Conservation (phyloP, 2,888 invertebrate species). For the Sycophila texana region DNA sequence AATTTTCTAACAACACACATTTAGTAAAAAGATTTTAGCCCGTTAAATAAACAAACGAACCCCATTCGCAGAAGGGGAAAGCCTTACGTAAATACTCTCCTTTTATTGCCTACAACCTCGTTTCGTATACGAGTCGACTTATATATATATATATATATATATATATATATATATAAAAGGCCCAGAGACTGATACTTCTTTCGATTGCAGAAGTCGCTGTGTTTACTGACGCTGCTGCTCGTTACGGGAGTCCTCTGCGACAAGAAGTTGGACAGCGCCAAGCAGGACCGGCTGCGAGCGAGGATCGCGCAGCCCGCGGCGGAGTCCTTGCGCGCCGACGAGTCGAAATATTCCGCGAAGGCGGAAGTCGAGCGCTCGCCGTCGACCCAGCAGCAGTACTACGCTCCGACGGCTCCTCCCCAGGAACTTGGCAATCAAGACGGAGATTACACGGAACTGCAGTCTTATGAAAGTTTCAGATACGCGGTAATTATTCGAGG, state of each 20-base stretch:
- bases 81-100: too few relatives aligned
- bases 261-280: conserved; percentile 85
- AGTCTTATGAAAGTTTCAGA: conserved; percentile 57
- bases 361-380: conserved; percentile 59
- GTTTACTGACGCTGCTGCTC: conserved; percentile 63
- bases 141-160: too few relatives aligned
- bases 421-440: conserved; percentile 56
- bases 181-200: background rate
- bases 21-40: too few relatives aligned
- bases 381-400: conserved; percentile 61
- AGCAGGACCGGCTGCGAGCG: conserved; percentile 79
- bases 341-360: conserved; percentile 62
- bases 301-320: conserved; percentile 59
- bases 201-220: conserved; percentile 64
- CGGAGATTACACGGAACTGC: conserved; percentile 57
- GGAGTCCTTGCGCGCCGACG: conserved; percentile 58
- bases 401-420: conserved; percentile 59
- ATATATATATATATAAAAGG: too few relatives aligned
- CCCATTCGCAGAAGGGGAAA: too few relatives aligned
- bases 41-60: too few relatives aligned
- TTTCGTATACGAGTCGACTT: too few relatives aligned
- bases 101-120: too few relatives aligned
- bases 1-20: too few relatives aligned
- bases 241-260: conserved; percentile 74
- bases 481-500: conserved; percentile 56